A percentile compares a stretch with the other conserved stretches of the same genome.
Conservation (phyloP, 2,113 vertebrate species). For the Anguilla rostrata region DNA sequence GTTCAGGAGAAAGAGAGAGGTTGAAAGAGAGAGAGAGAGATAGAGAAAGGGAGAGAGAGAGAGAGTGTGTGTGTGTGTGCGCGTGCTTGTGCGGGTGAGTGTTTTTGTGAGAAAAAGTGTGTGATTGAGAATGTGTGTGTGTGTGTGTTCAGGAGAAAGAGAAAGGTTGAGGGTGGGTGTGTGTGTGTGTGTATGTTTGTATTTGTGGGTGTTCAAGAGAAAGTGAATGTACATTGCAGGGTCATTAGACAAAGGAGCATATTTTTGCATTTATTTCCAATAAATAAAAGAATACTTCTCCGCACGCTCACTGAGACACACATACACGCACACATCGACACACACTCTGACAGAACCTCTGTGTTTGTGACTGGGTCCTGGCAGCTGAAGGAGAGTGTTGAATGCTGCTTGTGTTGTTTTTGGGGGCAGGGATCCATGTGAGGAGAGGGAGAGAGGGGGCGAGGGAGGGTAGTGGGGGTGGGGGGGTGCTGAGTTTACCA, state of each 20-base stretch:
- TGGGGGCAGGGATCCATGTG: conserved; percentile 50
- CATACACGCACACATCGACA: neutral
- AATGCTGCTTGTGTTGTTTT: conserved; percentile 46
- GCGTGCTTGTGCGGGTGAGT: neutral
- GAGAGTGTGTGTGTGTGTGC: conserved; percentile 30
- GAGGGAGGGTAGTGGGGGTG: conserved; percentile 32
- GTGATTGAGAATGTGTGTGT: neutral
- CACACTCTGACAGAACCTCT: neutral
- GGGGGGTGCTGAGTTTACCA: conserved; percentile 63
- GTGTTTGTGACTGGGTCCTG: conserved; percentile 33
- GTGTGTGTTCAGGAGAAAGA: neutral
- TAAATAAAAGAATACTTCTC: neutral
- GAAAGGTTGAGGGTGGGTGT: neutral
- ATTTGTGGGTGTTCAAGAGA: neutral
- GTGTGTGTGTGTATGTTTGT: neutral
- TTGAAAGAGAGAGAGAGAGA: neutral
- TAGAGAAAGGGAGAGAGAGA: neutral
- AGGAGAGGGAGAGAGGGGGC: conserved; percentile 29
- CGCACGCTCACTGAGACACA: neutral
- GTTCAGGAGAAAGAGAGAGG: neutral
- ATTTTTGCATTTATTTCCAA: neutral
- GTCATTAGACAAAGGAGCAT: conserved; percentile 20
- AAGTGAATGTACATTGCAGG: neutral
- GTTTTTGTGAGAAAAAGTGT: neutral
- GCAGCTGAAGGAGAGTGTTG: conserved; percentile 46